Base-by-base conservation (phyloP, 2,888 invertebrate genomes). In the Tenthredo distinguenda region DNA sequence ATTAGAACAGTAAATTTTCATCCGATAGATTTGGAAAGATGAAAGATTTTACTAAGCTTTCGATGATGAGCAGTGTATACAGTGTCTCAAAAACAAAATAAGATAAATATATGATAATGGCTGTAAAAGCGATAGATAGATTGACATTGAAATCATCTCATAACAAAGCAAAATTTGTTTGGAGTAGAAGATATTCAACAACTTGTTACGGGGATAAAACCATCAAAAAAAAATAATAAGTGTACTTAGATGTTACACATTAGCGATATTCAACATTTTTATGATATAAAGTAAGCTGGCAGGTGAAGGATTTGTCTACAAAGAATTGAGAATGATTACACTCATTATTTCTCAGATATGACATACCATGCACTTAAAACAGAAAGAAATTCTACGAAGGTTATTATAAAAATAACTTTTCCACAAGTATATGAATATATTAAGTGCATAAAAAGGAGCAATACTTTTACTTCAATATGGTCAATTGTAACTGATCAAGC, bases 141-240 rank as follows among this genome's bases (percentile, higher is more conserved):
- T 9, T 40, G n/a, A 18, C 9, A 9, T 21, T 55, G 34, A 58
- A 72, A 74, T 84, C 43, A 40, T 40, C 31, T 72, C 65, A 65
- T 43, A 43, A 26, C n/a, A n/a, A 62, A 85, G 76, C 77, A 47
- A n/a, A 47, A 47, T 65, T 43, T 43, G n/a, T 65, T 34, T 31
- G 88, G 89, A 89, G 89, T 87, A 88, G 89, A 89, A 90, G 90
- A 91, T 93, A 92, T 93, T 93, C 93, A 93, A 93, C 92, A 93
- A 93, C 88, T 91, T 90, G 91, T 93, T 92, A 93, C 92, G 91
- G 91, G 90, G 90, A 88, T 31, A 77, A 43, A 18, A 65, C 43
- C 21, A 37, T 65, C 37, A 84, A 55, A 65, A 58, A 79, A 55
- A 84, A 86, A 82, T 86, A 81, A 81, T 65, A 43, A 62, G 58